phyloP scores from a whole-genome alignment of 2,797 vertebrate species.

The Rachycentron canadum region DNA sequence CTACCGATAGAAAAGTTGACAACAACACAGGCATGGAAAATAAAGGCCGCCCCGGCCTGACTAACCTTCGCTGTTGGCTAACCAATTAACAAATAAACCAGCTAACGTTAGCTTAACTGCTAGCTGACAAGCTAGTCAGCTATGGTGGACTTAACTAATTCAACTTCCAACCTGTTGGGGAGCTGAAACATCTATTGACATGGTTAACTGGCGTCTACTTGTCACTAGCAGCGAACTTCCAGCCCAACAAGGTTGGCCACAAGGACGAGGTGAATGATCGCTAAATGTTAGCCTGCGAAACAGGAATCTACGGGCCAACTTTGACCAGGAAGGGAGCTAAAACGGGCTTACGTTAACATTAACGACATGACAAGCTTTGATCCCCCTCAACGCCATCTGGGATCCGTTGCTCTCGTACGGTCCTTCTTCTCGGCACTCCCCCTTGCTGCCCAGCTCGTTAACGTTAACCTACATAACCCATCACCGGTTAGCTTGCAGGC shows the following conservation, averaged over 20 bases:
- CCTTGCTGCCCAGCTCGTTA: slow-evolving; percentile 46
- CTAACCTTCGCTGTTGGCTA: slow-evolving; percentile 53
- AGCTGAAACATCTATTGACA: neutral
- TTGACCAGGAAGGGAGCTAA: slow-evolving; percentile 26
- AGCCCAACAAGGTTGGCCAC: slow-evolving; percentile 76
- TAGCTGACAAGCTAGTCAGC: slow-evolving; percentile 34
- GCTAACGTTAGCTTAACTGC: slow-evolving; percentile 19
- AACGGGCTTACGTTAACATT: slow-evolving; percentile 12
- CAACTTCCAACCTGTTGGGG: neutral
- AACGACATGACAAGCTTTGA: slow-evolving; percentile 5
- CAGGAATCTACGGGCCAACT: slow-evolving; percentile 52
- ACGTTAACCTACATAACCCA: slow-evolving; percentile 64
- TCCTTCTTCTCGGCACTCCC: slow-evolving; percentile 61
- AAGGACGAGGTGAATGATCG: slow-evolving; percentile 72
- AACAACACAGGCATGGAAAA: slow-evolving; percentile 48
- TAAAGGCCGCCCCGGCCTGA: slow-evolving; percentile 58
- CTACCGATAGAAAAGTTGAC: slow-evolving; percentile 51
- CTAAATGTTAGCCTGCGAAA: slow-evolving; percentile 48
- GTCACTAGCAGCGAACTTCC: slow-evolving; percentile 45
- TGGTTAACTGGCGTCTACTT: neutral
- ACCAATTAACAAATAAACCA: slow-evolving; percentile 30
- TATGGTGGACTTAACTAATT: slow-evolving; percentile 3
- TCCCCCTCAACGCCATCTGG: slow-evolving; percentile 23
- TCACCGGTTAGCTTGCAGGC: slow-evolving; percentile 49
- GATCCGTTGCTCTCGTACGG: slow-evolving; percentile 5